Conservation (phyloP, 1,140 invertebrate species). For the Drosophila nasuta region DNA sequence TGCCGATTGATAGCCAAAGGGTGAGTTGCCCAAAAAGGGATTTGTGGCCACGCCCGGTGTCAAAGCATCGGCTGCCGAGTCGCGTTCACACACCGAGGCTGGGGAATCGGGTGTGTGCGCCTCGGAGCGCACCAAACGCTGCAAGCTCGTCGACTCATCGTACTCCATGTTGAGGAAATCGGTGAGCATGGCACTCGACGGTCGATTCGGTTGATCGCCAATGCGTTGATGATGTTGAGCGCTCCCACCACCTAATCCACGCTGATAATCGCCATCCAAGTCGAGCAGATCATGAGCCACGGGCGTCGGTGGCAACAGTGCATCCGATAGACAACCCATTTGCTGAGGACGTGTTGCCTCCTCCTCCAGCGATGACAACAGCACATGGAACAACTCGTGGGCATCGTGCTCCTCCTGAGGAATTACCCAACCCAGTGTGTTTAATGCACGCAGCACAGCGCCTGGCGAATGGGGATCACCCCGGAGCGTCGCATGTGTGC, state of each 20-base stretch:
- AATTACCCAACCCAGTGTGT: conserved; percentile 92
- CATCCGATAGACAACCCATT: conserved; percentile 90
- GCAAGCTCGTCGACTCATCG: conserved; percentile 76
- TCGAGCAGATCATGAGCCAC: conserved; percentile 21
- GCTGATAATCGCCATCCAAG: background rate
- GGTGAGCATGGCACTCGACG: conserved; percentile 81
- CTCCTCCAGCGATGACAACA: conserved; percentile 94
- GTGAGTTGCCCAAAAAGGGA: conserved; percentile 30
- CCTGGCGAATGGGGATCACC: conserved; percentile 89
- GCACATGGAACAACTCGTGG: conserved; percentile 95
- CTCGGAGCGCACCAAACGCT: conserved; percentile 79
- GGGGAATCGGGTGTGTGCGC: conserved; percentile 84
- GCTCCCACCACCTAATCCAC: conserved; percentile 22
- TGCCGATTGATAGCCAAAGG: conserved; percentile 59
- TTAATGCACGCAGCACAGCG: conserved; percentile 91
- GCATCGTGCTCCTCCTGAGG: conserved; percentile 96
- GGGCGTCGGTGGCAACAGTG: conserved; percentile 85
- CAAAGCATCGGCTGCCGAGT: conserved; percentile 49
- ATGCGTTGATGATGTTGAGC: conserved; percentile 35
- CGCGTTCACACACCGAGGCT: conserved; percentile 78
- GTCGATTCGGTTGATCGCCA: conserved; percentile 71
- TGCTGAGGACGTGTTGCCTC: conserved; percentile 87
- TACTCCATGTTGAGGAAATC: conserved; percentile 83
- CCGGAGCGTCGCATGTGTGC: conserved; percentile 89
- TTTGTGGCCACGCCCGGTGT: conserved; percentile 37